Conservation (phyloP, 92 coral and sea anemone species). For the Porites rus region DNA sequence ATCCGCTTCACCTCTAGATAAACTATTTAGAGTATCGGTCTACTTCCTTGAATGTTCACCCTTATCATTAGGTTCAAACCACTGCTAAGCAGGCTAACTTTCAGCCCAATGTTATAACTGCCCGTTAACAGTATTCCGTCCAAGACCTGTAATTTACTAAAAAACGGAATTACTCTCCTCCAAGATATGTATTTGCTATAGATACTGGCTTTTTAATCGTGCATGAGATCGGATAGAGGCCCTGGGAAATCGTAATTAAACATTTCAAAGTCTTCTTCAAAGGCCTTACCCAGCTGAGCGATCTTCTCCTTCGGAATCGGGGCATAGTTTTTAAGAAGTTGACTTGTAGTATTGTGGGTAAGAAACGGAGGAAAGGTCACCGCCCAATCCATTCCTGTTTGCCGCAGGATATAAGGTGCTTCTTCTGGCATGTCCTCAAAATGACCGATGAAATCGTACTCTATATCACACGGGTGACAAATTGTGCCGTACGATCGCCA, state of each 20-base stretch:
- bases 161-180: no score
- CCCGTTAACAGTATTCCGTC: no score
- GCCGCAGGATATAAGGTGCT: constrained; percentile 11
- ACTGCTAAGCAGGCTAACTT: no score
- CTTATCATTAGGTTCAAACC: no score
- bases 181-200: no score
- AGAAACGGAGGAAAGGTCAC: neutral
- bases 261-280: neutral
- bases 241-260: neutral
- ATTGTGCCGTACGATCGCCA: constrained; percentile 29
- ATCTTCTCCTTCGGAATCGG: constrained; percentile 6
- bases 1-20: no score
- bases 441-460: constrained; percentile 40
- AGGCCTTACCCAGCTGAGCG: neutral
- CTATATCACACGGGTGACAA: constrained; percentile 39
- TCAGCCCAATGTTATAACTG: no score
- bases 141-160: no score
- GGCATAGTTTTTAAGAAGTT: neutral
- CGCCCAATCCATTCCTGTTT: constrained; percentile 30
- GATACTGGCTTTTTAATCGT: neutral
- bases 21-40: no score
- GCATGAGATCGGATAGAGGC: neutral
- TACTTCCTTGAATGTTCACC: no score
- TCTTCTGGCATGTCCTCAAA: constrained; percentile 34
- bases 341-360: neutral